Evolutionary conservation across 2,113 vertebrate genomes (phyloP).

Genomic region (Tenrec ecaudatus): DNA sequence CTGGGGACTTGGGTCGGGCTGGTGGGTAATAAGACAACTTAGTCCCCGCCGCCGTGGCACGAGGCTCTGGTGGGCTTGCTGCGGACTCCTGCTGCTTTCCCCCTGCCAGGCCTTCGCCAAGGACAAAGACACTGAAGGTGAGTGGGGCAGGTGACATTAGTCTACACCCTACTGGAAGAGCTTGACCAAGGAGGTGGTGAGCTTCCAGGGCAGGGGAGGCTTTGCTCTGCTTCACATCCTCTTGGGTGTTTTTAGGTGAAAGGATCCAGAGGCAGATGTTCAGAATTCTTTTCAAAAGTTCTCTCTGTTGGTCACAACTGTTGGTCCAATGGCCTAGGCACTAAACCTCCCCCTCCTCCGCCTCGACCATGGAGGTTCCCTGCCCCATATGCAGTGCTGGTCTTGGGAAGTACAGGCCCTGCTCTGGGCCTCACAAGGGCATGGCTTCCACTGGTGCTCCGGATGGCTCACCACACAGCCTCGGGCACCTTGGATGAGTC

Average conservation of each 20-base stretch:
- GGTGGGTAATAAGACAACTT: background rate
- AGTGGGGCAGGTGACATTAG: background rate
- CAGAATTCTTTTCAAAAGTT: background rate
- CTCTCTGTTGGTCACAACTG: background rate
- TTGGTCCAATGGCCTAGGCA: background rate
- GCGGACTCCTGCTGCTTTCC: background rate
- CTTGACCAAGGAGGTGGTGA: background rate
- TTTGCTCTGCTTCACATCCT: too few species aligned
- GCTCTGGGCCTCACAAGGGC: background rate
- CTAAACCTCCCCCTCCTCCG: background rate
- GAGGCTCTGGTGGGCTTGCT: background rate
- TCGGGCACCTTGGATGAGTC: background rate
- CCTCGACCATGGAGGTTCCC: background rate
- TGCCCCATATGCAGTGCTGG: background rate
- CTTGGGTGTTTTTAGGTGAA: background rate
- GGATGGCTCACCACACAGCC: rapidly evolving
- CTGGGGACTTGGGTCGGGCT: background rate
- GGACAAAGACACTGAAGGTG: background rate
- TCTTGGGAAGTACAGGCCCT: background rate
- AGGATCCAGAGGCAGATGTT: background rate
- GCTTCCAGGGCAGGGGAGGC: background rate
- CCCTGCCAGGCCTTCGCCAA: too few species aligned
- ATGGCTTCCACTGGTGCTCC: background rate
- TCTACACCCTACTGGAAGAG: background rate
- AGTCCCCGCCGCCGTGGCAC: too few species aligned